Evolutionary conservation across 2,888 invertebrate species (phyloP).

Genomic region (Gryllus longicercus): DNA sequence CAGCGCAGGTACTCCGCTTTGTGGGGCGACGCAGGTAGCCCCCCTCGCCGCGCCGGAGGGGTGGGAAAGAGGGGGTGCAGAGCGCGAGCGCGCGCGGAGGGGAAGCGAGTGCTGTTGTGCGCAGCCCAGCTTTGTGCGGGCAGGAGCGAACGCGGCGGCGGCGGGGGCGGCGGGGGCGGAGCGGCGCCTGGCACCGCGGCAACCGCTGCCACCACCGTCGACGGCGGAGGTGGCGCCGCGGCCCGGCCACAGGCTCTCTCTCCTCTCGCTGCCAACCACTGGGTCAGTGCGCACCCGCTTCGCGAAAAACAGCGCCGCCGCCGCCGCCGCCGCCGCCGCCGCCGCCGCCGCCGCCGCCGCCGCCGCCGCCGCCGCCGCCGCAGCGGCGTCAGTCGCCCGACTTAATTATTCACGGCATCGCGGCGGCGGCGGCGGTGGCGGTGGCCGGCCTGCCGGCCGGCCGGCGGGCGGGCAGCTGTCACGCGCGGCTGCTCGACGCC

Average conservation of each 20-base stretch:
- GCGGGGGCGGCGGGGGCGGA: background rate
- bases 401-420: conserved; percentile 7
- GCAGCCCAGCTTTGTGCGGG: background rate
- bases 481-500: background rate
- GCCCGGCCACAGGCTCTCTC: background rate
- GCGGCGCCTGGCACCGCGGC: background rate
- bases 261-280: background rate
- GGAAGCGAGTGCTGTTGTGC: background rate
- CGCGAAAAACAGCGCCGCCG: background rate
- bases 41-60: background rate
- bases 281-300: conserved; percentile 1
- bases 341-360: background rate
- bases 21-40: conserved; percentile 1
- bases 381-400: background rate
- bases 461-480: background rate
- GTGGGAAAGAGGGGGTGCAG: too few relatives aligned
- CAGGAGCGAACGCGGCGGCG: background rate
- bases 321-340: background rate
- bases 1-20: background rate
- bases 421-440: background rate
- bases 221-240: background rate
- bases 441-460: background rate
- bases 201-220: background rate
- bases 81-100: background rate
- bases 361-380: background rate